Percentiles rank a stretch among this genome's conserved stretches.
Conservation (phyloP, 2,797 vertebrate species). For the Gymnothorax javanicus region DNA sequence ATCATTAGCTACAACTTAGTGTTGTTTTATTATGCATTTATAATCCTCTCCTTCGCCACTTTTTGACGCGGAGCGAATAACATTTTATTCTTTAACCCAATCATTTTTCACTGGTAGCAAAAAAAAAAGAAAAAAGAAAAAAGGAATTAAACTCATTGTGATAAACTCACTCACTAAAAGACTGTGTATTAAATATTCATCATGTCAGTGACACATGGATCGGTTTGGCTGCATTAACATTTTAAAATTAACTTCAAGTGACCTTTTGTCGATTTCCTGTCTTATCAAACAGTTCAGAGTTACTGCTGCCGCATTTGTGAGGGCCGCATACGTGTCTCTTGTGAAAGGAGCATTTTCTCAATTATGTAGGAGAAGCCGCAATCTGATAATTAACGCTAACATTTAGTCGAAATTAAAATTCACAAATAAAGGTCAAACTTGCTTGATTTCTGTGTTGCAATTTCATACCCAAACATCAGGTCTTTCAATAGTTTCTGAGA, state of each 20-base stretch:
- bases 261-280: constrained; percentile 7
- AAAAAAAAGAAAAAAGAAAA: not conserved
- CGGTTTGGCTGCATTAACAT: not conserved
- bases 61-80: not conserved
- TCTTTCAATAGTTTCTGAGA: not conserved
- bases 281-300: not conserved
- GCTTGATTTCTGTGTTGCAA: not conserved
- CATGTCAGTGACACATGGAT: not conserved
- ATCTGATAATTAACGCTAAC: not conserved
- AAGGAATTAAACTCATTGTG: not conserved
- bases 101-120: not conserved
- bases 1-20: not conserved
- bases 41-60: not conserved
- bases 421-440: not conserved
- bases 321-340: not conserved
- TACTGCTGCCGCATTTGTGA: not conserved
- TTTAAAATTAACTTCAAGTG: constrained; percentile 16
- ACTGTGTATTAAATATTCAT: constrained; percentile 8
- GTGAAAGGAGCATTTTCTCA: not conserved
- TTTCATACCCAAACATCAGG: not conserved
- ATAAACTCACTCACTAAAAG: not conserved
- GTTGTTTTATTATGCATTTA: not conserved
- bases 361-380: not conserved
- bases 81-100: constrained; percentile 5
- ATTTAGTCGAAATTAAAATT: not conserved